Evolutionary conservation across 1,140 invertebrate genomes (phyloP), one percentile per base, ranked within the genome.

Genomic region (Anastatus disparis): DNA sequence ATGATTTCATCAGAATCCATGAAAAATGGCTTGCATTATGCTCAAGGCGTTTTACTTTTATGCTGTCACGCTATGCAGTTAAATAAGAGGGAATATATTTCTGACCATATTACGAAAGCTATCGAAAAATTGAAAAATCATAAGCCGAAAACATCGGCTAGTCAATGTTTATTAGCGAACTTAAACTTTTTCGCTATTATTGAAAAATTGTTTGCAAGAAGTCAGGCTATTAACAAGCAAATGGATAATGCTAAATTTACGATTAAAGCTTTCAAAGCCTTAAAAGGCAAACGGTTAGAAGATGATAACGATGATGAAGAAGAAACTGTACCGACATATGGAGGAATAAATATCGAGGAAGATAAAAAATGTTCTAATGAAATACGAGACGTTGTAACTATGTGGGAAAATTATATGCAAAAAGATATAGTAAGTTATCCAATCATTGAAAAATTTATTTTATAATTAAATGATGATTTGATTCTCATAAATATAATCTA

Each of bases 311-410:
- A 75, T 52, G 63, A 77, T 22, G 74, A 74, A 35, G 62, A 70
- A 17, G 67, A 77, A 44, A 68, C 82, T 50, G 76, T 81, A 9
- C 80, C 84, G 22, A 74, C 79, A 27, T 85, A 82, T 66, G 78
- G 67, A 3, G 77, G 76, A 27, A 80, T 84, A 48, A 80, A 79
- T 48, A 74, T 83, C 4, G 72, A 74, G 15, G 74, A 79, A 44
- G 79, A 84, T 58, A 59, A 58, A 3, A 74, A 64, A 29, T 50
- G 83, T 22, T 61, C 73, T 42, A 44, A 55, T 9, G 53, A 70
- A 26, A 66, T 86, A 31, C 63, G 76, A 22, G 29, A 59, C 10
- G 63, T 79, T 3, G 35, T 82, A 7, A 65, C 73, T 6, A 73
- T 74, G 17, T 86, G 84, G 84, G 73, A 74, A 9, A 72, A 76